Base-by-base conservation (phyloP, 1,140 invertebrate genomes). In the Aphelinus certus region DNA sequence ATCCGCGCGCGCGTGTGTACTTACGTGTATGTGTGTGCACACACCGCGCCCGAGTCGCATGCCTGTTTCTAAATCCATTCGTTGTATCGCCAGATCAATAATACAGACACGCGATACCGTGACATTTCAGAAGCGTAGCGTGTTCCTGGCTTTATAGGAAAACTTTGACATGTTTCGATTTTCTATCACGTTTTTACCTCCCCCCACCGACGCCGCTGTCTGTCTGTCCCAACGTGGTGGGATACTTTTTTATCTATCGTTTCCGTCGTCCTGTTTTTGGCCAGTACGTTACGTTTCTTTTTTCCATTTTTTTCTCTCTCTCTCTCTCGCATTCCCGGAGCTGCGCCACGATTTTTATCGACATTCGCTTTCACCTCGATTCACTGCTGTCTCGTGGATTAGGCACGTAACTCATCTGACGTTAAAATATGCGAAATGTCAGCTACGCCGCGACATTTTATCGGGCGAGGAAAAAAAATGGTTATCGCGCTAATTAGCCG, bases 161-260 rank as follows among this genome's bases (percentile, higher is more conserved):
- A 74, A 68, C 65, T 63, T 74, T 74, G 72, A 74, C 65, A 68
- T 64, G 57, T 49, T 75, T 75, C 73, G 73, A 75, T 75, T 75
- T 75, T 75, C 73, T 75, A 75, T 69, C 72, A 74, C 48, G 56
- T 68, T 73, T 74, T 68, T 68, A 68, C 72, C 49, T 74, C 63
- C 68, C 57, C 45, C 47, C 26, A 26, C 26, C 26, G 26, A 26
- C 26, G 26, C 26, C 26, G 26, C 26, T 26, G 26, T 62, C 65
- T 68, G 49, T 68, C 72, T 68, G 60, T 68, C 65, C 65, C 7
- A 1, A 26, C 26, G 26, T 26, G 26, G 1, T 26, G 48, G 53
- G n/a, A 57, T n/a, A 43, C 46, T 73, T 73, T 73, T 74, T 74
- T 74, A 74, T 68, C 65, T 74, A 63, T 55, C 58, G 63, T 68